Percentiles rank a stretch among this genome's conserved stretches.
Evolutionary conservation across 2,888 invertebrate genomes (phyloP).

Genomic region (Drosophila emarginata): DNA sequence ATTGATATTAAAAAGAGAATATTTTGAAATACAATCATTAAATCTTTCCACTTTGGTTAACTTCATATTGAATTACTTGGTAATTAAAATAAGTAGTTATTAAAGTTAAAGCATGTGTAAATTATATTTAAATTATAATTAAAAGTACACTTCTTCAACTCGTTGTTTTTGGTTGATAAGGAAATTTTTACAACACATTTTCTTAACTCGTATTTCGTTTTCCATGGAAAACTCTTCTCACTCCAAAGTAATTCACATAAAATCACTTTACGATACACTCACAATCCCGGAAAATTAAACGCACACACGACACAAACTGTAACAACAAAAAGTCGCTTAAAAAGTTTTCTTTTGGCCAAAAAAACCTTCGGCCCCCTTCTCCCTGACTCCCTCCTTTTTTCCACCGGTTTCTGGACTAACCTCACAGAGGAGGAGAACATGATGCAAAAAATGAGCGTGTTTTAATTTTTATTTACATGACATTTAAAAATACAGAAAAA

Average conservation of each 20-base stretch:
- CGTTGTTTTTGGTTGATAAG: background rate
- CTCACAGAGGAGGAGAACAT: background rate
- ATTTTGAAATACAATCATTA: background rate
- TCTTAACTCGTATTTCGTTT: background rate
- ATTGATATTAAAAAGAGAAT: background rate
- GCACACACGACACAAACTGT: slow-evolving; percentile 15
- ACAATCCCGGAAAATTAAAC: slow-evolving; percentile 30
- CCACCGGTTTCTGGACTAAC: slow-evolving; percentile 1
- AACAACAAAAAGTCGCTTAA: slow-evolving; percentile 47
- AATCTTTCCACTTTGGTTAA: background rate
- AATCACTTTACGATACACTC: slow-evolving; percentile 13
- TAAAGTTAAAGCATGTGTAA: background rate
- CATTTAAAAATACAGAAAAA: slow-evolving; percentile 30
- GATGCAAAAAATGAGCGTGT: slow-evolving; percentile 31
- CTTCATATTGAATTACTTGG: background rate
- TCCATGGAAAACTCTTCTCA: background rate
- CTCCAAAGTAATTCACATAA: background rate
- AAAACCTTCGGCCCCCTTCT: background rate
- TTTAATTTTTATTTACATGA: slow-evolving; percentile 67
- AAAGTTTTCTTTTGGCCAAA: slow-evolving; percentile 49
- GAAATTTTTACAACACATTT: background rate
- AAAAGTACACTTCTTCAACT: background rate
- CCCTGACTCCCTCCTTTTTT: background rate
- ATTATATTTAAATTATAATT: background rate
- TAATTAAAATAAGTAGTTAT: background rate